Evolutionary conservation across 2,113 vertebrate genomes (phyloP).

Genomic region (Platichthys flesus): DNA sequence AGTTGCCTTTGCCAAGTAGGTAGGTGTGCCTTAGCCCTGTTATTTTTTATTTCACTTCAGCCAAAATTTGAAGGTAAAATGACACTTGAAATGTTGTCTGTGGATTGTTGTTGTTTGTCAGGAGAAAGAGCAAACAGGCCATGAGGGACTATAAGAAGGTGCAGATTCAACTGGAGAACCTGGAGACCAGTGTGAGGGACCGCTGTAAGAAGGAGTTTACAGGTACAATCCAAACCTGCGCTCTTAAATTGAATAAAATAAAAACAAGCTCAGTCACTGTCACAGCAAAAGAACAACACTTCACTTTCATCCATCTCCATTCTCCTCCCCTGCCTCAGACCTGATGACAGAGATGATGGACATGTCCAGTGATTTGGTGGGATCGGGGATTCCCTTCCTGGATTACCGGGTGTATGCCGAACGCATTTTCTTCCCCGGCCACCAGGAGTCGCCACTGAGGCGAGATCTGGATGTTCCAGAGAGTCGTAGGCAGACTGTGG

Average conservation of each 20-base stretch:
- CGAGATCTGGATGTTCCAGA: slow-evolving; percentile 93
- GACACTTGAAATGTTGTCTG: not conserved
- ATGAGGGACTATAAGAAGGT: slow-evolving; percentile 97
- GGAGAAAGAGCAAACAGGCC: slow-evolving; percentile 97
- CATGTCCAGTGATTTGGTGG: slow-evolving; percentile 95
- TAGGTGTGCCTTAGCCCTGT: too few species aligned
- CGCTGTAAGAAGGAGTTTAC: slow-evolving; percentile 99
- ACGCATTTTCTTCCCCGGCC: slow-evolving; percentile 96
- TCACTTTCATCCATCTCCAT: not conserved
- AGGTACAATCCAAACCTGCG: slow-evolving; percentile 78
- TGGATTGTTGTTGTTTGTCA: slow-evolving; percentile 61
- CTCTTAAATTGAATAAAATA: not conserved
- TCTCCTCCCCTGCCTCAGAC: slow-evolving; percentile 77
- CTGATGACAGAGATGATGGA: slow-evolving; percentile 99
- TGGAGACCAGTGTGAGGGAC: slow-evolving; percentile 97
- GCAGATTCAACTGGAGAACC: slow-evolving; percentile 96
- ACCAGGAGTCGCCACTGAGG: slow-evolving; percentile 91
- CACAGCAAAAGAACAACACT: not conserved
- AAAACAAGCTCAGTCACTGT: not conserved
- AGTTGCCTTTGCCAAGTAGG: too few species aligned
- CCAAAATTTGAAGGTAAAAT: too few species aligned
- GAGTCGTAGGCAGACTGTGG: slow-evolving; percentile 90
- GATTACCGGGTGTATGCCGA: slow-evolving; percentile 94
- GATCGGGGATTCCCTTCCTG: slow-evolving; percentile 95
- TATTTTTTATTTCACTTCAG: too few species aligned